A percentile compares a stretch with the other conserved stretches of the same genome.
phyloP scores from a whole-genome alignment of 2,888 invertebrate genomes.

The Orchesella flavescens region DNA sequence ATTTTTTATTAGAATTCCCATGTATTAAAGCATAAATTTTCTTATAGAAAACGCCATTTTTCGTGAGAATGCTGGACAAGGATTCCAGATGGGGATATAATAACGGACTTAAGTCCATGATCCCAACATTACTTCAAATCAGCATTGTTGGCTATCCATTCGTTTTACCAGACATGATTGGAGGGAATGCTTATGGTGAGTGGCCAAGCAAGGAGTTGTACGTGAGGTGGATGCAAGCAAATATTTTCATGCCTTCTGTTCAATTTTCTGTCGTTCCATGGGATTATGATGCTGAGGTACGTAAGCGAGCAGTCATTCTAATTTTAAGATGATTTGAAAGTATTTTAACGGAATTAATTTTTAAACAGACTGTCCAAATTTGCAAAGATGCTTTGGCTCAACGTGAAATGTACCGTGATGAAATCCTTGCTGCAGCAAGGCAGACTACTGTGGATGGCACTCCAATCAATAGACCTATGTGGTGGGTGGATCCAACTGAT shows the following conservation, averaged over 20 bases:
- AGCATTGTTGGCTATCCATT: slow-evolving; percentile 81
- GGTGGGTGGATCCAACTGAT: slow-evolving; percentile 87
- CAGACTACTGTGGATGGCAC: slow-evolving; percentile 79
- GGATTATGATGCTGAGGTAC: slow-evolving; percentile 80
- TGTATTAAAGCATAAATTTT: too few relatives aligned
- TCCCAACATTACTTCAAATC: slow-evolving; percentile 74
- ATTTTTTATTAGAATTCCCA: too few relatives aligned
- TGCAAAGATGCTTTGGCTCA: slow-evolving; percentile 46
- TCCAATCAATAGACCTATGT: slow-evolving; percentile 87
- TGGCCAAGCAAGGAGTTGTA: slow-evolving; percentile 79
- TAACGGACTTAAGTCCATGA: slow-evolving; percentile 75
- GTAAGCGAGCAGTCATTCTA: background rate
- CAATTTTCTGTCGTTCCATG: slow-evolving; percentile 88
- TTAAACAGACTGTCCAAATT: slow-evolving; percentile 58
- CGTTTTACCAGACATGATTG: slow-evolving; percentile 79
- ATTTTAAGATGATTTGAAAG: too few relatives aligned
- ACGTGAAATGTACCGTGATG: slow-evolving; percentile 42
- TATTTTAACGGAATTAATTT: too few relatives aligned
- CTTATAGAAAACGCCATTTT: slow-evolving; percentile 73
- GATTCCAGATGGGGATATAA: slow-evolving; percentile 78
- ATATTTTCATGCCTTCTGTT: slow-evolving; percentile 84
- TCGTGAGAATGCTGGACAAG: slow-evolving; percentile 86
- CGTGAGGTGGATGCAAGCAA: slow-evolving; percentile 86
- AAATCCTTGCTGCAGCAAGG: slow-evolving; percentile 78
- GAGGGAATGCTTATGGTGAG: slow-evolving; percentile 74